phyloP scores from a whole-genome alignment of 2,888 invertebrate species.

The Chorisops tibialis region DNA sequence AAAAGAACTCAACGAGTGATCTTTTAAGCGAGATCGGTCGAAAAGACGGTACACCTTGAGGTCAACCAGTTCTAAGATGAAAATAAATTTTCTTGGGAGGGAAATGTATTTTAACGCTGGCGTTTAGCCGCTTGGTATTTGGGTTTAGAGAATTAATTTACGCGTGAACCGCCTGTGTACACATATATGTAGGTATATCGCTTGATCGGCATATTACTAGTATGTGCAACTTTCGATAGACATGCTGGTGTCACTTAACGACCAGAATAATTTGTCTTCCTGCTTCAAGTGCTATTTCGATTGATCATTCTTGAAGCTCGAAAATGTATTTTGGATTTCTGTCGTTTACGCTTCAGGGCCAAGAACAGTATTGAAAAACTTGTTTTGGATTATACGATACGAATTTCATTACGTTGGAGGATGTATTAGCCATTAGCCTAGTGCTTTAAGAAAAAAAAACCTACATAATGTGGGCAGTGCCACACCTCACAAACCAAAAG shows the following conservation, averaged over 20 bases:
- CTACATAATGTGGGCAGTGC: background rate
- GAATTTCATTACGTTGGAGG: background rate
- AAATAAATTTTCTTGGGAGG: constrained; percentile 28
- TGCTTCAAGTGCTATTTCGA: constrained; percentile 1
- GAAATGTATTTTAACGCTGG: constrained; percentile 33
- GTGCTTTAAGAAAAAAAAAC: background rate
- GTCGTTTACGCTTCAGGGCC: background rate
- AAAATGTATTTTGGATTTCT: background rate
- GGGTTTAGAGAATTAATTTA: constrained; percentile 28
- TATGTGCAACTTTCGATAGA: constrained; percentile 11
- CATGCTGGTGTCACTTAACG: constrained; percentile 24
- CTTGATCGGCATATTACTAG: background rate
- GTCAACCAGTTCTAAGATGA: constrained; percentile 25
- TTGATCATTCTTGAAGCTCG: background rate
- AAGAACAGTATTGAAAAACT: background rate
- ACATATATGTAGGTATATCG: background rate
- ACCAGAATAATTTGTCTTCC: constrained; percentile 21
- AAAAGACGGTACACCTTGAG: constrained; percentile 25
- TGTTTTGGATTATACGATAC: background rate
- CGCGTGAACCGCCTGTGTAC: background rate
- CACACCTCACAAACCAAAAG: background rate
- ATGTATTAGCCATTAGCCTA: background rate
- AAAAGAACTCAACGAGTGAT: no score
- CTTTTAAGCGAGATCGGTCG: background rate
- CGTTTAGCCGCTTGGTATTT: constrained; percentile 30